Evolutionary conservation across 35 echinoderm and acorn worm species (phyloP).

Genomic region (Apostichopus californicus): DNA sequence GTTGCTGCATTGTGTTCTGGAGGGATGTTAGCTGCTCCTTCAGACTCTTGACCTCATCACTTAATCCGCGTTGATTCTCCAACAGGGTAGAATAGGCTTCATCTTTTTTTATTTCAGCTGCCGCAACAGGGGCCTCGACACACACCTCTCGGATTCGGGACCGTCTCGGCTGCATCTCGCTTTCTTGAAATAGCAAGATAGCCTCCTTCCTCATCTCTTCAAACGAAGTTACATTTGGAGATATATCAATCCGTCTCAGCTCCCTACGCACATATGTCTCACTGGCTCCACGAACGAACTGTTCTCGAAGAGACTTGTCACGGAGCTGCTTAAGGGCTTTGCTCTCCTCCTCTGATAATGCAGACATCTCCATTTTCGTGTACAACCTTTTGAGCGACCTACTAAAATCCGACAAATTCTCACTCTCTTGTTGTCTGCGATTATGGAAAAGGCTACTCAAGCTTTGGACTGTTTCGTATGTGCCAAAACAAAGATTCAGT

Average conservation of each 20-base stretch:
- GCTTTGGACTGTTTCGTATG: constrained; percentile 31
- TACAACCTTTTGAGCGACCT: constrained; percentile 42
- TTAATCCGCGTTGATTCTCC: not conserved
- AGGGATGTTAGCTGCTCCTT: not conserved
- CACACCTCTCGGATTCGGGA: constrained; percentile 19
- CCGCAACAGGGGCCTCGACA: not conserved
- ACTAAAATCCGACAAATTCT: constrained; percentile 57
- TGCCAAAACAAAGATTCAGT: constrained; percentile 52
- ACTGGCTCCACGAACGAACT: constrained; percentile 56
- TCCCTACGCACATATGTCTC: constrained; percentile 58
- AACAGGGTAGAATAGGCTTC: not conserved
- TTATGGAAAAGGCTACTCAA: constrained; percentile 48
- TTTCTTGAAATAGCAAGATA: constrained; percentile 41
- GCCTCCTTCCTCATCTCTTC: constrained; percentile 62
- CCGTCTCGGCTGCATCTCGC: not conserved
- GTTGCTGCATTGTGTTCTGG: not conserved
- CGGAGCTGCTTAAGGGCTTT: constrained; percentile 33
- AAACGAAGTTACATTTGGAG: constrained; percentile 7
- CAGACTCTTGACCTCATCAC: not conserved
- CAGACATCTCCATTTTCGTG: constrained; percentile 37
- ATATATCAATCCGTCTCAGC: constrained; percentile 52
- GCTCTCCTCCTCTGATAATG: constrained; percentile 34
- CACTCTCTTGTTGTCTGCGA: constrained; percentile 28
- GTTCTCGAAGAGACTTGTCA: constrained; percentile 47
- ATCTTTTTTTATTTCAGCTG: not conserved